These are phyloP conservation scores for Hemicordylus capensis DNA, from an alignment of 2,113 vertebrate species.

Conservation along the genomic window DNA sequence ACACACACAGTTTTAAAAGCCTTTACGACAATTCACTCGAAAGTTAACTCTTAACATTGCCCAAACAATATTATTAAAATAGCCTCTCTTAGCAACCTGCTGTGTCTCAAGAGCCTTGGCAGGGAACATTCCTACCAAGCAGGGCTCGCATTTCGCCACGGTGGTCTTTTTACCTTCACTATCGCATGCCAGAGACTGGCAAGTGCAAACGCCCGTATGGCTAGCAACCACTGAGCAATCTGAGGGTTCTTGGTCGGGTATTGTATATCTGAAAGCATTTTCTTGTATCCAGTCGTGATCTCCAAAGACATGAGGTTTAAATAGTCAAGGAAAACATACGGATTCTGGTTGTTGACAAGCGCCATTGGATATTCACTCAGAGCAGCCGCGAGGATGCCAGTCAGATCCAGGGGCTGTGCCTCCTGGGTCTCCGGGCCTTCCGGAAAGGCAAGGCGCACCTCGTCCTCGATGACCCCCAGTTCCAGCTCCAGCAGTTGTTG, in stretches of 20 bases:
- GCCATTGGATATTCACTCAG: neutral
- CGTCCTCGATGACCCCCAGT: conserved; percentile 27
- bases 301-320: conserved; percentile 49
- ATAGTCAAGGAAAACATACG: neutral
- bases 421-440: neutral
- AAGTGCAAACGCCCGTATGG: conserved; percentile 57
- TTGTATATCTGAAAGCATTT: conserved; percentile 46
- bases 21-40: conserved; percentile 12
- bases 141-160: conserved; percentile 47
- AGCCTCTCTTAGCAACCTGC: neutral
- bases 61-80: conserved; percentile 20
- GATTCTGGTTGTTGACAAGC: conserved; percentile 32
- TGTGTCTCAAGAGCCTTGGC: conserved; percentile 2
- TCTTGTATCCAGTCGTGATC: conserved; percentile 35
- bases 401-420: conserved; percentile 13
- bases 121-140: conserved; percentile 33
- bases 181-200: conserved; percentile 48
- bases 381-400: neutral
- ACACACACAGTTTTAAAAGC: neutral
- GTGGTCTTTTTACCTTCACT: conserved; percentile 58
- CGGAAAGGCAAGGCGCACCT: conserved; percentile 20
- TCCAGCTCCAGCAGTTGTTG: conserved; percentile 43
- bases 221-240: conserved; percentile 38
- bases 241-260: conserved; percentile 39
- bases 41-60: conserved; percentile 32